Base-by-base conservation (phyloP, 2,888 invertebrate species). In the Junonia oenone region DNA sequence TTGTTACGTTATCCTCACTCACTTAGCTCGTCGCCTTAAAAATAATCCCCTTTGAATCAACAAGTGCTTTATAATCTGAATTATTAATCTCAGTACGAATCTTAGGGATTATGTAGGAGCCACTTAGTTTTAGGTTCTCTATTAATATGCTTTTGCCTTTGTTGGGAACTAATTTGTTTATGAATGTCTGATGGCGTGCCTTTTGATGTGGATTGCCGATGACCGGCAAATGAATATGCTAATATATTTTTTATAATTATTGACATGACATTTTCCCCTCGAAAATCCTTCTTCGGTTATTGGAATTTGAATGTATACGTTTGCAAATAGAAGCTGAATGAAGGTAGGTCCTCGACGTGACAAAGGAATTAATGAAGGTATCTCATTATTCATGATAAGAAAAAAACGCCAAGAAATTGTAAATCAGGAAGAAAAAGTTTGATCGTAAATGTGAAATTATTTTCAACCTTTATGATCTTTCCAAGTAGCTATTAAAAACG, bases 1-100 rank as follows among this genome's bases (percentile, higher is more conserved):
- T 53, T 40, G 56, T 59, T 59, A 59, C 46, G 29, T 47, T 43
- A 40, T 38, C 48, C 35, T 54, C 45, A 46, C 54, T 56, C 31
- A 47, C 45, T 40, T 38, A 54, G 29, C 13, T 17, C 50, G 22
- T 13, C 26, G 48, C 31, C 22, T 48, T 27, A 55, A 48, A 49
- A 45, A 53, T 31, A 51, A 57, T 31, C 19, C 35, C 22, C 29
- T 38, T 43, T 38, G 26, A 50, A 53, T 55, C 56, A 56, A 56
- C 59, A 56, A 53, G 49, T 50, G 22, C 46, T 27, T 14, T 37
- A 31, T 40, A 15, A 53, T 53, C 27, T 47, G 19, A 53, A 47
- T 47, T 53, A 47, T 33, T 53, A 40, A 53, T 38, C 8, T 37
- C 14, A 5, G 11, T 11, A 6, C 11, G 17, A 46, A 17, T 31